Base-by-base conservation (phyloP, 1,140 invertebrate species). In the Zaprionus camerounensis region DNA sequence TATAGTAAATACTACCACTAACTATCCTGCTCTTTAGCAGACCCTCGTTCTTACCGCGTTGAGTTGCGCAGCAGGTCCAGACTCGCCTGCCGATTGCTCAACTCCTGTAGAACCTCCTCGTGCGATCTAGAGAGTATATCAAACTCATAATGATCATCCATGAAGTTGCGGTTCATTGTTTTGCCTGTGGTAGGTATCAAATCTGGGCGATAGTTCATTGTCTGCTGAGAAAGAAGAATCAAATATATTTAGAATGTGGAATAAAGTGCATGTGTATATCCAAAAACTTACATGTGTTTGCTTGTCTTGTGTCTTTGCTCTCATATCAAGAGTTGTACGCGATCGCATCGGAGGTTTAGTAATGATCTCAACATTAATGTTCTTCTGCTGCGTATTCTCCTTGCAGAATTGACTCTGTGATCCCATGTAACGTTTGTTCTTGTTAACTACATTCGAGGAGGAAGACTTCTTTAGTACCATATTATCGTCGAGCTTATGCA, bases 401-500 rank as follows among this genome's bases (percentile, higher is more conserved):
- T 92, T 92, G 55, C 91, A 91, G 17, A 82, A 71, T 41, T 92
- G 82, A 24, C 78, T 85, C 34, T 86, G 88, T 5, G 64, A 28
- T 2, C 71, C 80, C 56, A 90, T 80, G 3, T 68, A 28, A 2
- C 91, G 83, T 28, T 92, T 92, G 51, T 88, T 84, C 28, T 87
- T 81, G 15, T 91, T 92, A 12, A 92, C 83, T 28, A 91, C 80
- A 49, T 88, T 90, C 36, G 91, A 82, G 1, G 92, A 91, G 17
- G 88, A 79, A 0, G 91, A 87, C 64, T 92, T 92, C 58, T 91
- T 92, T 1, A 92, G 56, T 34, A 91, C 44, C 88, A 92, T 88
- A 63, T 91, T 91, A 57, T 93, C 92, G 62, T 93, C 92, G 7
- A 93, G 76, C 76, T 92, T 92, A 63, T 92, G 91, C 74, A 93